Conservation (phyloP, 1,140 invertebrate species). For the Drosophila nigromelanica region DNA sequence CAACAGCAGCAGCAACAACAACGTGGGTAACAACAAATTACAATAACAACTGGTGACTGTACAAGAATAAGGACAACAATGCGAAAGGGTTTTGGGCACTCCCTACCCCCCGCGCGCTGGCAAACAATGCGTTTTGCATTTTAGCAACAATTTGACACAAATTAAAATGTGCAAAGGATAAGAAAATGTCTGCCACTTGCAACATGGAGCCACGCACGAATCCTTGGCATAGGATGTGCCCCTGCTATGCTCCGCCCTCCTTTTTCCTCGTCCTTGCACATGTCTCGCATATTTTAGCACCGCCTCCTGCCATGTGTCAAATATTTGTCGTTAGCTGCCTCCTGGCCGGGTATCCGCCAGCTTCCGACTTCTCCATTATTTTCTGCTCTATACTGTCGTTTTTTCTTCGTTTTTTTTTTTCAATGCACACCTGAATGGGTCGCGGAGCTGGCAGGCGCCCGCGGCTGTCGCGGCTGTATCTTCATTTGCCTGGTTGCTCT, state of each 20-base stretch:
- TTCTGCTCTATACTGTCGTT: neutral
- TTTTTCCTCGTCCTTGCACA: slow-evolving; percentile 50
- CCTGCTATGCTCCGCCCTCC: neutral
- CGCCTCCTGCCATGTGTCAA: slow-evolving; percentile 55
- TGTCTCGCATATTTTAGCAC: slow-evolving; percentile 71
- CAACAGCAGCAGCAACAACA: slow-evolving; percentile 12
- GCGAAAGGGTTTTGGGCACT: slow-evolving; percentile 21
- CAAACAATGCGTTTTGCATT: slow-evolving; percentile 79
- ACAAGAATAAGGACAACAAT: slow-evolving; percentile 52
- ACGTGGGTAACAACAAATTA: neutral
- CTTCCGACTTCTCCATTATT: slow-evolving; percentile 11
- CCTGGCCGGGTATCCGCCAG: slow-evolving; percentile 24
- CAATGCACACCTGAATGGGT: slow-evolving; percentile 57
- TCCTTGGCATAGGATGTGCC: slow-evolving; percentile 11
- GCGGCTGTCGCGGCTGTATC: slow-evolving; percentile 58
- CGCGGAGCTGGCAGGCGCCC: slow-evolving; percentile 35
- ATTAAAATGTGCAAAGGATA: slow-evolving; percentile 71
- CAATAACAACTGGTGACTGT: slow-evolving; percentile 30
- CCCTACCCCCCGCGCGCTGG: slow-evolving; percentile 8
- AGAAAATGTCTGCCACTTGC: slow-evolving; percentile 35
- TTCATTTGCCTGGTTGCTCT: slow-evolving; percentile 69
- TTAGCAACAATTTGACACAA: slow-evolving; percentile 82
- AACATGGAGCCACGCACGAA: slow-evolving; percentile 33
- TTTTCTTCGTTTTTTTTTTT: neutral
- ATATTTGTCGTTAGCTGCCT: slow-evolving; percentile 72